These are phyloP conservation scores for Coptodon rendalli DNA, from an alignment of 2,113 vertebrate species.

Conservation along the genomic window DNA sequence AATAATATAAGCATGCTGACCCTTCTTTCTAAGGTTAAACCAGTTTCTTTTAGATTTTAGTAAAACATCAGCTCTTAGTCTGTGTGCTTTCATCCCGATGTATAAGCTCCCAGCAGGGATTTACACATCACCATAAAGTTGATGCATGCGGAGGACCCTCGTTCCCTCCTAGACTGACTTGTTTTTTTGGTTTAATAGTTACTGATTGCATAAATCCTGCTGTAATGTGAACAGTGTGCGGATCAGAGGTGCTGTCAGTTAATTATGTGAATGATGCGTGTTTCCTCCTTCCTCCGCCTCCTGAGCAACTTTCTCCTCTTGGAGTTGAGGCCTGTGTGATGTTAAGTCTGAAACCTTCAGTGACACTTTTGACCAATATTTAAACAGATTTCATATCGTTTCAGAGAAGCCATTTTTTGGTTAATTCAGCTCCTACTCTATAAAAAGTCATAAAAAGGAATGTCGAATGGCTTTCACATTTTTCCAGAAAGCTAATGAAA, in stretches of 20 bases:
- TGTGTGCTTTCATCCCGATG: background rate
- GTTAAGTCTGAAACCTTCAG: background rate
- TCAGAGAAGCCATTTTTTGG: background rate
- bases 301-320: background rate
- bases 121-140: background rate
- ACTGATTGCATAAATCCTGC: background rate
- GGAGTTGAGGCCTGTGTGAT: background rate
- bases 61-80: background rate
- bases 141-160: background rate
- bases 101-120: background rate
- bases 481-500: background rate
- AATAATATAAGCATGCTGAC: background rate
- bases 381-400: background rate
- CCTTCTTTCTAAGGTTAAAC: background rate
- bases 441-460: background rate
- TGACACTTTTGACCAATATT: background rate
- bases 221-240: background rate
- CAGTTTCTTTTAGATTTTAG: background rate
- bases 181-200: background rate
- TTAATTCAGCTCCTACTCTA: accelerated
- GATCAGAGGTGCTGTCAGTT: background rate
- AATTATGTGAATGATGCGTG: background rate
- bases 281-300: no score
- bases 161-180: background rate
- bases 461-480: background rate